These are phyloP conservation scores for Neodontobutis hainanensis DNA, from an alignment of 2,113 vertebrate genomes.

Conservation along the genomic window DNA sequence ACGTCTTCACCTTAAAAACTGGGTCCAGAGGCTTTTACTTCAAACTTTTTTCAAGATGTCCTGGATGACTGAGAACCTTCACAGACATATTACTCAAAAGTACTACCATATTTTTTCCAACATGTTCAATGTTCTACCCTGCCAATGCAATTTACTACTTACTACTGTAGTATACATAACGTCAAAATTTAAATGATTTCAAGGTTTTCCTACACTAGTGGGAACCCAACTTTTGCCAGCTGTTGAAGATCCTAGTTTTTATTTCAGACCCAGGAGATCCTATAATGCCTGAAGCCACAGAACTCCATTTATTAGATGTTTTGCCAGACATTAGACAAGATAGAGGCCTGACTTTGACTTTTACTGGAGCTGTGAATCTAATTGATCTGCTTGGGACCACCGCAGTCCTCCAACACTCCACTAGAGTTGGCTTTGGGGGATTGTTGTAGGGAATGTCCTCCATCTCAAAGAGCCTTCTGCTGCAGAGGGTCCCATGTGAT, in stretches of 20 bases:
- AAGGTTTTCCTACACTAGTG: constrained; percentile 2
- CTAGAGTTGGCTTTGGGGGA: constrained; percentile 1
- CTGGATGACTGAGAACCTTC: no score
- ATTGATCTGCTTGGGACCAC: constrained; percentile 5
- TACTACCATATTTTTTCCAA: no score
- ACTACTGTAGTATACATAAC: background rate
- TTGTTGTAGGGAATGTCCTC: background rate
- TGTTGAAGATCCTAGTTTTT: background rate
- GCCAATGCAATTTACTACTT: no score
- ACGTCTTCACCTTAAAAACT: no score
- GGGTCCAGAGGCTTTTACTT: no score
- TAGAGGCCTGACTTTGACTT: background rate
- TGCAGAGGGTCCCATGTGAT: background rate
- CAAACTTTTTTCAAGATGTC: no score
- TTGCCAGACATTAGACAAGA: constrained; percentile 5
- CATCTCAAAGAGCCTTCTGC: background rate
- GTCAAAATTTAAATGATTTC: background rate
- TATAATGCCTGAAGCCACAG: constrained; percentile 2
- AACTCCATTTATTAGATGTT: background rate
- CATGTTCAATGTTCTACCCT: no score
- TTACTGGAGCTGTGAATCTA: background rate
- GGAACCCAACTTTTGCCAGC: constrained; percentile 7
- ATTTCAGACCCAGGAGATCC: background rate
- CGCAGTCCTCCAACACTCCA: background rate
- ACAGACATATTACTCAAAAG: no score